Percentiles rank a stretch among this genome's conserved stretches.
These are phyloP conservation scores for Pelecanoides urinatrix DNA, from an alignment of 2,113 vertebrate species.

Conservation along the genomic window DNA sequence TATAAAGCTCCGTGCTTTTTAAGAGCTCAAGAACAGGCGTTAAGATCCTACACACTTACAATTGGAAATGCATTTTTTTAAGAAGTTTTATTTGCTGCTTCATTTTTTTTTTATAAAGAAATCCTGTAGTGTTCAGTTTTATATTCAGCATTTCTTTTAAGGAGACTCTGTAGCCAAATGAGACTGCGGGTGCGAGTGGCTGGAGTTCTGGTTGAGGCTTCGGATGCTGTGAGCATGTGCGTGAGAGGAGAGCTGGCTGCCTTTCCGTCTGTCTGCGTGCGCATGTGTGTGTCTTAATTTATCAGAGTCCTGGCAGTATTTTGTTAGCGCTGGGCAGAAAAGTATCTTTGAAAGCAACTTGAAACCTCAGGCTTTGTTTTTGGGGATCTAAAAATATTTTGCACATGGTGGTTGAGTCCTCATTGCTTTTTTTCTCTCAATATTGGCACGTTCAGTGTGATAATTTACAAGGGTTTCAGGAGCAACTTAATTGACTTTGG, in stretches of 20 bases:
- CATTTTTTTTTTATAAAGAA: slow-evolving; percentile 34
- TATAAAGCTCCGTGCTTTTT: slow-evolving; percentile 2
- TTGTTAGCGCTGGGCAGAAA: slow-evolving; percentile 24
- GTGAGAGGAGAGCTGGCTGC: slow-evolving; percentile 5
- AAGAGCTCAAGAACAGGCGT: slow-evolving; percentile 37
- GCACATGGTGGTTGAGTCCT: slow-evolving; percentile 29
- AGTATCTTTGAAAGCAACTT: slow-evolving; percentile 25
- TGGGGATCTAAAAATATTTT: slow-evolving; percentile 31
- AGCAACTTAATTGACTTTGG: not conserved
- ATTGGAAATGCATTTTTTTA: slow-evolving; percentile 6
- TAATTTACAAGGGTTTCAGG: slow-evolving; percentile 31
- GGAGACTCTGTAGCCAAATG: slow-evolving; percentile 36
- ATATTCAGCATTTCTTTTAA: slow-evolving; percentile 55
- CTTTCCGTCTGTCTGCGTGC: not conserved
- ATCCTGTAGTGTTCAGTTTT: slow-evolving; percentile 4
- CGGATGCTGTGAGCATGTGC: not conserved
- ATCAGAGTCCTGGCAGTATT: slow-evolving; percentile 44
- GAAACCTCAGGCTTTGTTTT: slow-evolving; percentile 50
- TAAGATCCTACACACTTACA: slow-evolving; percentile 9
- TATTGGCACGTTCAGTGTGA: not conserved
- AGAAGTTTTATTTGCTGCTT: slow-evolving; percentile 51
- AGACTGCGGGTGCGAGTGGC: not conserved
- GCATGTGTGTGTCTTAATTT: not conserved
- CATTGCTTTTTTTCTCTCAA: not conserved
- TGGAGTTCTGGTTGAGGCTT: not conserved